Percentiles rank a stretch among this genome's conserved stretches.
These are phyloP conservation scores for Synanthedon formicaeformis DNA, from an alignment of 2,888 invertebrate species.

Conservation along the genomic window DNA sequence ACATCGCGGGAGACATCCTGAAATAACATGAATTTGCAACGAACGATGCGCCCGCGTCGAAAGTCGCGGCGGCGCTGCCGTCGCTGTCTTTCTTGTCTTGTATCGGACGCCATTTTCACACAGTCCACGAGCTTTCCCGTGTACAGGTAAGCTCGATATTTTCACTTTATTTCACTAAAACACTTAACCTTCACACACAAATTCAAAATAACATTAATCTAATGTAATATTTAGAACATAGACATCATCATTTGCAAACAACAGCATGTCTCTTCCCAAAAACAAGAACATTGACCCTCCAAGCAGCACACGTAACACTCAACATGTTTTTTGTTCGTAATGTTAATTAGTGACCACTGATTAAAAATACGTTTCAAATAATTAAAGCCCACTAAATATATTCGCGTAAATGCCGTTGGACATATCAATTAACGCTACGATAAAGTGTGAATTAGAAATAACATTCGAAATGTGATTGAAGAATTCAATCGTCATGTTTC, in stretches of 20 bases:
- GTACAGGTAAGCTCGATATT: constrained; percentile 48
- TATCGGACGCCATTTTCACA: constrained; percentile 66
- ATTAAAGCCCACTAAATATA: constrained; percentile 17
- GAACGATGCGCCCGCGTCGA: constrained; percentile 43
- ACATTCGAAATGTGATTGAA: constrained; percentile 55
- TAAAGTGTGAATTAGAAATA: constrained; percentile 35
- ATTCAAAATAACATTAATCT: not conserved
- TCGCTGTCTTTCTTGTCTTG: constrained; percentile 21
- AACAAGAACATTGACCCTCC: constrained; percentile 57
- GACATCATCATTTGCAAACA: not conserved
- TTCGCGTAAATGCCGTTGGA: constrained; percentile 15
- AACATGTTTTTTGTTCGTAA: constrained; percentile 64
- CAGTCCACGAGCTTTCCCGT: constrained; percentile 61
- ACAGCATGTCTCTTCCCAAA: constrained; percentile 15
- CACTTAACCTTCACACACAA: not conserved
- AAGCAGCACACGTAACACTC: constrained; percentile 57
- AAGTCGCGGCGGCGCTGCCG: constrained; percentile 52
- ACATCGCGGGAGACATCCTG: constrained; percentile 68
- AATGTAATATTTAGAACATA: not conserved
- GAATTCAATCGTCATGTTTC: constrained; percentile 69
- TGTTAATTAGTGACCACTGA: constrained; percentile 41
- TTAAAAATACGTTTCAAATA: constrained; percentile 20
- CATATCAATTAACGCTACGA: constrained; percentile 15
- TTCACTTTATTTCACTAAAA: not conserved
- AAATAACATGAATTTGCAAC: constrained; percentile 65